Conservation (phyloP, 2,113 vertebrate genomes). For the Amphiprion ocellaris region DNA sequence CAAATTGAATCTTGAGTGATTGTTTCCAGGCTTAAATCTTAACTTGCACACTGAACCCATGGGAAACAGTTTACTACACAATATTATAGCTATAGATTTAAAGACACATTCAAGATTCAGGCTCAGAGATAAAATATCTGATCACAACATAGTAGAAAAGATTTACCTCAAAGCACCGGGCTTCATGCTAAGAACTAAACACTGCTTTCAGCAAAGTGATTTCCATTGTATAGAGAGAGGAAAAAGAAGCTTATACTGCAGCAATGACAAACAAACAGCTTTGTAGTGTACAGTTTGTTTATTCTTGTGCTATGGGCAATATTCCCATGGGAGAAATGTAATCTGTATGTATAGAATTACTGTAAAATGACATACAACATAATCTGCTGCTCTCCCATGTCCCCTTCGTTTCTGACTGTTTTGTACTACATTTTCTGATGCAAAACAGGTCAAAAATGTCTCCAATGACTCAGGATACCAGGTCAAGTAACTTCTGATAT, state of each 20-base stretch:
- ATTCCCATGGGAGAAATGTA: background rate
- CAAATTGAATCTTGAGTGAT: too few species aligned
- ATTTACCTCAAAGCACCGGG: slow-evolving; percentile 1
- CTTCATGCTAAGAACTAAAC: too few species aligned
- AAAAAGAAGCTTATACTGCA: background rate
- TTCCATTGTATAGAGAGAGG: too few species aligned
- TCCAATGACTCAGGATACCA: background rate
- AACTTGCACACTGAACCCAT: too few species aligned
- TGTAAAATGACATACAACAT: too few species aligned
- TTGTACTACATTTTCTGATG: background rate
- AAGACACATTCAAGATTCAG: background rate
- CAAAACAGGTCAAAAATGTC: background rate
- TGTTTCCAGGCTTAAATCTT: too few species aligned
- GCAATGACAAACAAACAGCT: background rate
- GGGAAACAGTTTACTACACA: background rate
- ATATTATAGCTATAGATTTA: background rate
- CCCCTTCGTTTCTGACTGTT: background rate
- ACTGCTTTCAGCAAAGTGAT: too few species aligned
- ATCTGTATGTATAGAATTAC: background rate
- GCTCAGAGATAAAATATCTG: background rate
- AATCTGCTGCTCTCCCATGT: background rate
- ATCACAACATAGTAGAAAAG: background rate
- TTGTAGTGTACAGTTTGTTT: background rate
- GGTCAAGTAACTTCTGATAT: background rate
- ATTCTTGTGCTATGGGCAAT: background rate